Evolutionary conservation across 2,113 vertebrate species (phyloP), one percentile per base, ranked within the genome.

Genomic region (Oreotrochilus melanogaster): DNA sequence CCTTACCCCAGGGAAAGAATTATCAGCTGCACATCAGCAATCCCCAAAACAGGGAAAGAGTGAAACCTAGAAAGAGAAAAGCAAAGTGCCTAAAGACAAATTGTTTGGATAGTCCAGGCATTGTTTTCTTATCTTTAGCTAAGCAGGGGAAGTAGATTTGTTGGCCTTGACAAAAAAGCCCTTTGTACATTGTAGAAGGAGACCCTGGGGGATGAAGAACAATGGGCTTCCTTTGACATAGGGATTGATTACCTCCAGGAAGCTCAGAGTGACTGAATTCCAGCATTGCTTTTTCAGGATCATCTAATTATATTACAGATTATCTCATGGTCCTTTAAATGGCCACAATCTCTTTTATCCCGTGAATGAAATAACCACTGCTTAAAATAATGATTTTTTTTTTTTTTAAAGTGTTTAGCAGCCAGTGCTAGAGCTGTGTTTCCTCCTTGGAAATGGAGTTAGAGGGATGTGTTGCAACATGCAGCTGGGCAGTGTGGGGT

Each of bases 181-280:
- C 78, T 96, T 94, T 90, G 92, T 88, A 35, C 33, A 5, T 28
- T 74, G 92, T 76, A 67, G 84, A 53, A 86, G 69, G 78, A 66
- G 93, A 88, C 75, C 88, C 89, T 79, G 67, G 85, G 86, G 89
- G 71, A 45, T 0, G 6, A 27, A 61, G 92, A 92, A 95, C 96
- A 96, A 96, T 89, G 42, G 83, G 79, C 67, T 96, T 92, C 90
- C 95, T 88, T 61, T 90, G 93, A 42, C 94, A 53, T 19, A 0
- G 35, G 88, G 72, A 96, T 92, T 90, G 96, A 94, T 92, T 74
- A 93, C 86, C 92, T 86, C 42, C 96, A 95, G 96, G 64, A 70
- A 37, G 79, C 94, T 71, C 88, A 7, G 70, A 53, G 37, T 72
- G 94, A 95, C 75, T 97, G 88, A 96, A 96, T 93, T 95, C 94